Base-by-base conservation (phyloP, 2,797 vertebrate species). In the Numenius phaeopus region DNA sequence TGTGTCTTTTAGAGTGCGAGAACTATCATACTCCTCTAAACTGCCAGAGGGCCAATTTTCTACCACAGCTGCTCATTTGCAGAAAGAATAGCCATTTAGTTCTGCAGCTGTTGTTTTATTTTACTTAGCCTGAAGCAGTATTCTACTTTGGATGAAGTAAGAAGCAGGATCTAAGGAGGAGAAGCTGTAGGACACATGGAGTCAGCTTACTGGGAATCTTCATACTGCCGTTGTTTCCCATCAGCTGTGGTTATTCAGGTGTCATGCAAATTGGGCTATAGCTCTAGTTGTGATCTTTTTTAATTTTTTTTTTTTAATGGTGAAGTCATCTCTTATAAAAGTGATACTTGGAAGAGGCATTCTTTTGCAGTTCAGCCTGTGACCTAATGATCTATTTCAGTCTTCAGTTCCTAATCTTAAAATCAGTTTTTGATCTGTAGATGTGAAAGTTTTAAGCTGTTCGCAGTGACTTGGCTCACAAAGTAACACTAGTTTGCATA, bases 31-130 rank as follows among this genome's bases (percentile, higher is more conserved):
- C 50, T 96, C n/a, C 47, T 93, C 19, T 69, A 49, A 58, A 75
- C 61, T 95, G 93, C 96, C 75, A 62, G 93, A 94, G 96, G 95
- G 93, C 78, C 27, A 71, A 32, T 94, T 87, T 97, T 92, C 89
- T 96, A 71, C 67, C 70, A 91, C 94, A 96, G 96, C 96, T 96
- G 93, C 87, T 97, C 69, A 86, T 96, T 95, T 96, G 82, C 79
- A 94, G 89, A 83, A 88, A 94, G 94, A 96, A 92, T 93, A 85
- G 92, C 95, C 87, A 78, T 94, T 96, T 94, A 92, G 89, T 81
- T 92, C 90, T 97, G 93, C 96, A 97, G 94, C 93, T 96, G 95
- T 97, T 97, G 95, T 96, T 92, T 95, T 86, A 97, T 91, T 97
- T 97, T 94, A 75, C 89, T 89, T 97, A 97, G 93, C 96, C 96